phyloP scores from a whole-genome alignment of 2,888 invertebrate genomes.

The Melanostoma mellinum region DNA sequence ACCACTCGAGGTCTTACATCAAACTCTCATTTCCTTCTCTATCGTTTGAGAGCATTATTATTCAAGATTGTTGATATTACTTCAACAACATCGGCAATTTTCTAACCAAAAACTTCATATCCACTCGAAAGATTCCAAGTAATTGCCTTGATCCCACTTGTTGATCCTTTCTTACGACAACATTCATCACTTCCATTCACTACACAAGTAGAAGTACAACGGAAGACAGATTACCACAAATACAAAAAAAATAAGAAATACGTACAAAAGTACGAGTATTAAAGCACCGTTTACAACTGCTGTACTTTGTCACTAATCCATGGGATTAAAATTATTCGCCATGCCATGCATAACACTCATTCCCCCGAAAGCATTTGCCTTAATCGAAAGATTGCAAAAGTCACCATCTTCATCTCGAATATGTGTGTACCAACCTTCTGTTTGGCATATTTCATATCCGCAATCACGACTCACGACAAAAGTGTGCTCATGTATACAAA shows the following conservation, averaged over 20 bases:
- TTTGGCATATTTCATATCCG: slow-evolving; percentile 52
- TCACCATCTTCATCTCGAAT: slow-evolving; percentile 18
- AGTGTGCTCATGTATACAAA: slow-evolving; percentile 32
- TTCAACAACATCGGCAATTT: too few relatives aligned
- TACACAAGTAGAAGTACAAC: background rate
- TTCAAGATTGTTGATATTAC: too few relatives aligned
- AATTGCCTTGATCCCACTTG: slow-evolving; percentile 14
- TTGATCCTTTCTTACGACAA: background rate
- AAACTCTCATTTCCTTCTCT: too few relatives aligned
- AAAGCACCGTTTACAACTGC: background rate
- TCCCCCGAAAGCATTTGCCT: slow-evolving; percentile 20
- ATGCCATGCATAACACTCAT: background rate
- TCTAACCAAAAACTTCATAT: background rate
- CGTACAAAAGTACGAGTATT: background rate
- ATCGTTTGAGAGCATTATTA: too few relatives aligned
- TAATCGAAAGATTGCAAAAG: slow-evolving; percentile 9
- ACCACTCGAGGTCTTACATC: too few relatives aligned
- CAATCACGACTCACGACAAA: slow-evolving; percentile 64
- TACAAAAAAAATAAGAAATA: background rate
- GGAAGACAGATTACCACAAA: slow-evolving; percentile 10
- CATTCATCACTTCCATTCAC: slow-evolving; percentile 28
- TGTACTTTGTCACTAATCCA: slow-evolving; percentile 45
- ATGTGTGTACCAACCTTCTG: slow-evolving; percentile 35
- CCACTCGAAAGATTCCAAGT: background rate
- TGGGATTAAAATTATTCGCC: slow-evolving; percentile 35